A percentile compares a stretch with the other conserved stretches of the same genome.
phyloP scores from a whole-genome alignment of 2,888 invertebrate species.

The Microchrysa polita region DNA sequence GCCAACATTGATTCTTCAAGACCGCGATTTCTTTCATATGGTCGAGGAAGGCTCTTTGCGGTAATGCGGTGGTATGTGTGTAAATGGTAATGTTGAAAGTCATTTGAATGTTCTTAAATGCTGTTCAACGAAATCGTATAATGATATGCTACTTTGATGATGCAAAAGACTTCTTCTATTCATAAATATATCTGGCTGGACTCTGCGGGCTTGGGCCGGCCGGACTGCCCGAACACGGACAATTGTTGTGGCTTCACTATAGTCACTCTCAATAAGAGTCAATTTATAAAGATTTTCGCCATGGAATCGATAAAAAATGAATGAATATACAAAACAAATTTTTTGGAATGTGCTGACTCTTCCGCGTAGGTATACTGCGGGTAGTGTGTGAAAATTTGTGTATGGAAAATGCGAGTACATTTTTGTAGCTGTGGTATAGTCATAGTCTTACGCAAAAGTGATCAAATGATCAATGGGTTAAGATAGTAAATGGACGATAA shows the following conservation, averaged over 20 bases:
- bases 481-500: neutral
- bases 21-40: constrained; percentile 24
- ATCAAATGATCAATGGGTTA: constrained; percentile 8
- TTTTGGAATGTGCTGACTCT: constrained; percentile 22
- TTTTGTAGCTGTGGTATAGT: neutral
- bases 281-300: constrained; percentile 7
- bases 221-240: constrained; percentile 12
- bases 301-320: neutral
- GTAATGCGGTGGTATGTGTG: constrained; percentile 20
- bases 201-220: too few relatives aligned
- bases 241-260: constrained; percentile 7
- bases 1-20: constrained; percentile 24
- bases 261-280: neutral
- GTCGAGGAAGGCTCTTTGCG: constrained; percentile 28
- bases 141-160: constrained; percentile 37
- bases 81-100: constrained; percentile 38
- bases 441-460: neutral
- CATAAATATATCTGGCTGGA: constrained; percentile 6
- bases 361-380: neutral
- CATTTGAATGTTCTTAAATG: constrained; percentile 44
- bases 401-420: neutral
- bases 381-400: constrained; percentile 29
- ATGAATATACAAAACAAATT: neutral
- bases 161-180: constrained; percentile 12
- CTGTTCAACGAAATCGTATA: constrained; percentile 18